Conservation (phyloP, 2,113 vertebrate genomes). For the Microtus oregoni region DNA sequence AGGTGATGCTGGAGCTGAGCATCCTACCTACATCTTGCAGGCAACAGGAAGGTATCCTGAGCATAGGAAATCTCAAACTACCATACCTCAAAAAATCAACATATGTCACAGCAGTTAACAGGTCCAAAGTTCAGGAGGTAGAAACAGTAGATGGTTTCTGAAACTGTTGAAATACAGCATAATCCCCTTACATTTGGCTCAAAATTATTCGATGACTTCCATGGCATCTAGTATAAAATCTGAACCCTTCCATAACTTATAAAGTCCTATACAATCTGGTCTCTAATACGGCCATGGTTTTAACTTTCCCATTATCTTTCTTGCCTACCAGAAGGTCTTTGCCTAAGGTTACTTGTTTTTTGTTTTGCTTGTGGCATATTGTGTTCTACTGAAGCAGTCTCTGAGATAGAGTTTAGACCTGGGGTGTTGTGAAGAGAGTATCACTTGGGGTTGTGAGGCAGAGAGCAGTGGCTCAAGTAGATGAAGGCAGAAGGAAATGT, state of each 20-base stretch:
- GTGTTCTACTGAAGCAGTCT: not conserved
- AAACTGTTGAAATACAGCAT: not conserved
- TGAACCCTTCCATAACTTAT: not conserved
- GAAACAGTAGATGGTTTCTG: not conserved
- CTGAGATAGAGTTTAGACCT: not conserved
- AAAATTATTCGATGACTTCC: not conserved
- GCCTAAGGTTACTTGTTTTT: not conserved
- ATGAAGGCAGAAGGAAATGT: not conserved
- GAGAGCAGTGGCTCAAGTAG: not conserved
- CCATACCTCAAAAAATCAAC: not conserved
- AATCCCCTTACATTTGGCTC: not conserved
- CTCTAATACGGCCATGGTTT: not conserved
- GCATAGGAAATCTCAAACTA: too few species aligned
- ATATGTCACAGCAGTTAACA: not conserved
- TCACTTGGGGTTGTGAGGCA: not conserved
- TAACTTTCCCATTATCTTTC: not conserved
- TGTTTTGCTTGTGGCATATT: not conserved
- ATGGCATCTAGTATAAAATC: slow-evolving; percentile 6
- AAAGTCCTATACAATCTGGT: not conserved
- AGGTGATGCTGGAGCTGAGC: too few species aligned
- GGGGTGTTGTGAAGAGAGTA: not conserved
- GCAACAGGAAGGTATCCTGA: too few species aligned
- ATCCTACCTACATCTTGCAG: too few species aligned
- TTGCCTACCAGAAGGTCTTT: not conserved
- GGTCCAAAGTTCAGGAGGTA: not conserved